Percentiles rank a stretch among this genome's conserved stretches.
phyloP scores from a whole-genome alignment of 2,113 vertebrate species.

The Mirounga angustirostris region DNA sequence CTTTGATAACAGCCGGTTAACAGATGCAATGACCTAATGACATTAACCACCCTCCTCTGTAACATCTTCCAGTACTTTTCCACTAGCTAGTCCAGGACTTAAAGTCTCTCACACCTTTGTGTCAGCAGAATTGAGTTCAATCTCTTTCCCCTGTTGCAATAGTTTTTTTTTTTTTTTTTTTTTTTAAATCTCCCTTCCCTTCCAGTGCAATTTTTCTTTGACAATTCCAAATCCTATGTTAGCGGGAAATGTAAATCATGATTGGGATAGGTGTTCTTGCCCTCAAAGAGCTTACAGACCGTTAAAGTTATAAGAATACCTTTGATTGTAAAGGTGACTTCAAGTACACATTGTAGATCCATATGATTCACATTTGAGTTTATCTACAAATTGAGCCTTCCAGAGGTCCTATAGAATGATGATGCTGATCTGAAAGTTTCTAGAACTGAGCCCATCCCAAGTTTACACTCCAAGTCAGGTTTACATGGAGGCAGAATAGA shows the following conservation, averaged over 20 bases:
- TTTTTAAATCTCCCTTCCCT: not conserved
- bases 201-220: not conserved
- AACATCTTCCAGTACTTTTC: not conserved
- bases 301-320: not conserved
- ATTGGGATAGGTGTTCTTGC: not conserved
- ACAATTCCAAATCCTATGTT: not conserved
- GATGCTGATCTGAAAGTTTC: constrained; percentile 1
- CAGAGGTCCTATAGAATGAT: not conserved
- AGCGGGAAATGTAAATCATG: not conserved
- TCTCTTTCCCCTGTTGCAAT: not conserved
- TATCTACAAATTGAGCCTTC: not conserved
- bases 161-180: not conserved
- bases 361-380: constrained; percentile 36
- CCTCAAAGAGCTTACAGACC: not conserved
- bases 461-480: not conserved
- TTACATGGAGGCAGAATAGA: not conserved
- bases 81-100: not conserved
- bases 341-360: not conserved
- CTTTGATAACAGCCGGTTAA: not conserved
- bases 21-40: not conserved
- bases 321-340: not conserved
- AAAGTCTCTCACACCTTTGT: not conserved
- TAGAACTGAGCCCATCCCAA: not conserved
- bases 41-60: not conserved
- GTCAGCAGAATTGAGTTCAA: not conserved